These are phyloP conservation scores for Chironomus tepperi DNA, from an alignment of 1,140 invertebrate species.

Conservation along the genomic window DNA sequence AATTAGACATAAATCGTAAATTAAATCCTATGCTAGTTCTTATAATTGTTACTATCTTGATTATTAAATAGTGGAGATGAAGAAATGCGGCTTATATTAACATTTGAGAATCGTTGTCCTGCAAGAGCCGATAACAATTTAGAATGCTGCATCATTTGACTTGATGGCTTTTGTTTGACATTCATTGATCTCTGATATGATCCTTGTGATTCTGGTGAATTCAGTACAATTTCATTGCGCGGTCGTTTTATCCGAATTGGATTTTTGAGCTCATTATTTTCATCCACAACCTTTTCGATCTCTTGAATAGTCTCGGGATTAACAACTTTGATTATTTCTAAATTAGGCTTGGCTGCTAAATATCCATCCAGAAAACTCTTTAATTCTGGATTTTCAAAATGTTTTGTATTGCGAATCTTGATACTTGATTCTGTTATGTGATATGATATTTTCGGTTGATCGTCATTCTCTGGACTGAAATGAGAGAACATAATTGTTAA, in stretches of 20 bases:
- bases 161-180: not conserved
- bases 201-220: not conserved
- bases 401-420: not conserved
- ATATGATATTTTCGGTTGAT: not conserved
- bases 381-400: conserved; percentile 16
- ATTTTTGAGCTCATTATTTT: conserved; percentile 26
- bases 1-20: too few species aligned
- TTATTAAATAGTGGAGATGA: not conserved
- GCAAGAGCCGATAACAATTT: not conserved
- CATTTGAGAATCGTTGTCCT: not conserved
- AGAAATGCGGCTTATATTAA: not conserved
- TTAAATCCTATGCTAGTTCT: too few species aligned
- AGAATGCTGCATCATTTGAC: conserved; percentile 10
- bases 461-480: conserved; percentile 1
- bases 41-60: conserved; percentile 11
- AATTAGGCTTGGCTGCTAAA: conserved; percentile 27
- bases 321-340: conserved; percentile 25
- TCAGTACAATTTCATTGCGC: not conserved
- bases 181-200: not conserved
- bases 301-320: conserved; percentile 26
- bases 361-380: conserved; percentile 22
- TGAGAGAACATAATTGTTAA: too few species aligned
- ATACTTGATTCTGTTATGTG: not conserved
- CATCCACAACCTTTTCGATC: conserved; percentile 27
- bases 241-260: not conserved